Base-by-base conservation (phyloP, 2,888 invertebrate genomes). In the Geophilus truncorum region DNA sequence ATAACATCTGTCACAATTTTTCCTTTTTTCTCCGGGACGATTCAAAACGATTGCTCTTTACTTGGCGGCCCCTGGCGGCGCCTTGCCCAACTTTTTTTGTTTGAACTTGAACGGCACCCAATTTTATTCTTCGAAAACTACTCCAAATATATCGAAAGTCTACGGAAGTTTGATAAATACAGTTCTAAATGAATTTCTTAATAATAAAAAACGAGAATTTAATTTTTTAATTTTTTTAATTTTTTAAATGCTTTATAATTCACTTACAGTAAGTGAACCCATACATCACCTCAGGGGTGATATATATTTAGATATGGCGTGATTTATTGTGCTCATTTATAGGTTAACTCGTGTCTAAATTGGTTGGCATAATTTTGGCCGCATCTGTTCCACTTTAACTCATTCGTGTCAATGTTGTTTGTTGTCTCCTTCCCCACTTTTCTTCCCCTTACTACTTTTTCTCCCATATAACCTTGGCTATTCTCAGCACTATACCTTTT, bases 1-100 rank as follows among this genome's bases (percentile, higher is more conserved):
- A 57, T 57, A 57, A 57, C 57, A 57, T 57, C 57, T 57, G 57
- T 57, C 57, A 57, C 57, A 57, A 57, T 57, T 57, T 57, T 57
- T 18, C 57, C 15, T 15, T 40, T 40, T 40, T 15, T 40, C 12
- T 40, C 1, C n/a, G 57, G 57, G 57, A 57, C 57, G 57, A 57
- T 57, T 57, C 57, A 57, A 57, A 23, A 57, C 15, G 57, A 40
- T 40, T 40, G 40, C 40, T 10, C n/a, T 57, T 57, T 9, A 57
- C 18, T 57, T 57, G 57, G 57, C 57, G 57, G 57, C 57, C 57
- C 57, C 57, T 57, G 21, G 57, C 23, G 57, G 57, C 18, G 57
- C 9, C 57, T 18, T 15, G 57, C 9, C 57, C 18, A 57, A 57
- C 21, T 57, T 57, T 57, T 57, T 57, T 57, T 18, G 21, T 51